Percentiles rank a stretch among this genome's conserved stretches.
phyloP scores from a whole-genome alignment of 2,113 vertebrate species.

The Tichodroma muraria region DNA sequence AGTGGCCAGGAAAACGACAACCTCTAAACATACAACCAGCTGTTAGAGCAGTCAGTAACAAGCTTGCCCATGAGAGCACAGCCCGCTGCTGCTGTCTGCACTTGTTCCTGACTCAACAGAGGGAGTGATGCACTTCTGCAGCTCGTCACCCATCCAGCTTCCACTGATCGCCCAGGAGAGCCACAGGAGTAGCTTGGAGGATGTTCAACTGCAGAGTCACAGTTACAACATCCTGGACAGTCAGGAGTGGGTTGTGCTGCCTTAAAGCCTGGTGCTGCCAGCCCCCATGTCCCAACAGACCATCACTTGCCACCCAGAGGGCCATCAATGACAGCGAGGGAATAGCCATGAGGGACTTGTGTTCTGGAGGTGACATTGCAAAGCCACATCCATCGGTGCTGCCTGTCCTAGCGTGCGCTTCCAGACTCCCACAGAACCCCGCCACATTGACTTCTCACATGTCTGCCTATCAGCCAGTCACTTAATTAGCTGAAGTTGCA shows the following conservation, averaged over 20 bases:
- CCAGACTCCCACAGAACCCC: neutral
- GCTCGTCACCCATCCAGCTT: neutral
- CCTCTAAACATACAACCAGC: neutral
- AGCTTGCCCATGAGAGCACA: neutral
- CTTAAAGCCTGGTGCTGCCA: neutral
- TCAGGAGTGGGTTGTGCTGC: neutral
- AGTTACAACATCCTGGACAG: neutral
- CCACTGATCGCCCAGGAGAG: neutral
- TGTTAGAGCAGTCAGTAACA: neutral
- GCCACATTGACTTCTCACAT: neutral
- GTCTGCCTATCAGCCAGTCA: neutral
- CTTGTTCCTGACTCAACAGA: neutral
- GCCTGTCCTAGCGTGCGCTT: fast-evolving
- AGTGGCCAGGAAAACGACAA: neutral
- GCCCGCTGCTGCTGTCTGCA: neutral
- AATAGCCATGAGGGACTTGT: neutral
- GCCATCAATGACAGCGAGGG: neutral
- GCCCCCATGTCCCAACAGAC: neutral
- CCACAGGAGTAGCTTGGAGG: neutral
- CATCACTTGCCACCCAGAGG: neutral
- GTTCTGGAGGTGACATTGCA: conserved; percentile 44
- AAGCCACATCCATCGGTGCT: neutral
- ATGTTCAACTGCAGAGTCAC: neutral
- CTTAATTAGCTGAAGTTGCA: neutral
- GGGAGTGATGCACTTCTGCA: neutral